These are phyloP conservation scores for Aspidoscelis tigris DNA, from an alignment of 2,113 vertebrate genomes.

Conservation along the genomic window DNA sequence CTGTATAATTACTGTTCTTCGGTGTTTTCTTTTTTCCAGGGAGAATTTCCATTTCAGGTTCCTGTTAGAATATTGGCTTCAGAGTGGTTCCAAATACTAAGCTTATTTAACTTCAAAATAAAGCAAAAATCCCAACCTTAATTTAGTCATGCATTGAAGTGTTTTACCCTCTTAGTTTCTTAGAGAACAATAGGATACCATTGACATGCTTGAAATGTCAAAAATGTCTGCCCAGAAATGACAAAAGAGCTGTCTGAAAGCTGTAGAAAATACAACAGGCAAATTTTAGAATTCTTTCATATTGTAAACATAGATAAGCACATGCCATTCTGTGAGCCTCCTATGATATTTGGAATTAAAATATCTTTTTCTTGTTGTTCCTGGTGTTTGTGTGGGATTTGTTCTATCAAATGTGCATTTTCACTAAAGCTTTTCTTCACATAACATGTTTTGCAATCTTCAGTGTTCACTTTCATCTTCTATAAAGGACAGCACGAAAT, in stretches of 20 bases:
- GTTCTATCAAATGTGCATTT: not conserved
- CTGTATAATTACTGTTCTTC: conserved; percentile 37
- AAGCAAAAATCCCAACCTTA: not conserved
- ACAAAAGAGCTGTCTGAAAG: not conserved
- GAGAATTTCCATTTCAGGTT: conserved; percentile 16
- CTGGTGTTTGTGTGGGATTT: not conserved
- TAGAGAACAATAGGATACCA: not conserved
- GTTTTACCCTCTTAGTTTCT: not conserved
- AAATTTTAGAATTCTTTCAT: not conserved
- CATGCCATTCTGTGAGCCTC: not conserved
- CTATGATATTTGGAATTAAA: not conserved
- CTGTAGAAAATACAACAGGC: not conserved
- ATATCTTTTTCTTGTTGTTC: not conserved
- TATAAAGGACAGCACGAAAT: not conserved
- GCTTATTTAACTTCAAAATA: not conserved
- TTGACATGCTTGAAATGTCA: not conserved
- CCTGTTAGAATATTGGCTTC: conserved; percentile 23
- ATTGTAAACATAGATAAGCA: not conserved
- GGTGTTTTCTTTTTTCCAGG: not conserved
- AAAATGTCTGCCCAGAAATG: not conserved
- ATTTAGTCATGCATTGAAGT: not conserved
- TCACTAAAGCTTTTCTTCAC: not conserved
- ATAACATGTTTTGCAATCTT: not conserved
- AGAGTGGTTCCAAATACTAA: conserved; percentile 4
- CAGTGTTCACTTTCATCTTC: not conserved